Evolutionary conservation across 2,888 invertebrate genomes (phyloP).

Genomic region (Caenorhabditis sp.): DNA sequence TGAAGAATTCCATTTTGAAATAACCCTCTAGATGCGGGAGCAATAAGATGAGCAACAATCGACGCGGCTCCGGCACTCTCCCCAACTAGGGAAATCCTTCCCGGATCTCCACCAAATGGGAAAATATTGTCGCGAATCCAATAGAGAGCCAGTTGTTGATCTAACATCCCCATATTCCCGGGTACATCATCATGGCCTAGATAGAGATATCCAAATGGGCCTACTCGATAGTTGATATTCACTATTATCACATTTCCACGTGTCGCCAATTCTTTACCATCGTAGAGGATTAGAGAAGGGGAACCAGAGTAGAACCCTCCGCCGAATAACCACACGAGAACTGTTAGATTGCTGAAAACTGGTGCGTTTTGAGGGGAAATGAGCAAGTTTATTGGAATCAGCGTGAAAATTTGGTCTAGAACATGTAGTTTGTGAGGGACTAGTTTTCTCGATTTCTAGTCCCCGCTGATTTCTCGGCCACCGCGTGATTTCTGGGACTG

Average conservation of each 20-base stretch:
- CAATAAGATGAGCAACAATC: conserved; percentile 78
- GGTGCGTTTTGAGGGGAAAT: too few relatives aligned
- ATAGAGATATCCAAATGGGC: conserved; percentile 92
- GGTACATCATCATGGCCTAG: conserved; percentile 81
- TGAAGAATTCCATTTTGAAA: conserved; percentile 82
- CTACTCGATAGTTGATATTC: conserved; percentile 80
- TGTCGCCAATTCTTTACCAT: conserved; percentile 76
- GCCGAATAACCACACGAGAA: conserved; percentile 71
- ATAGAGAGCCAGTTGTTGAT: conserved; percentile 89
- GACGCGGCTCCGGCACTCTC: conserved; percentile 92
- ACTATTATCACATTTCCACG: conserved; percentile 90
- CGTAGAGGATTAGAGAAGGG: conserved; percentile 73
- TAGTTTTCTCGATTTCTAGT: too few relatives aligned
- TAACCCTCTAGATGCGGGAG: conserved; percentile 76
- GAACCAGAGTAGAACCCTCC: conserved; percentile 73
- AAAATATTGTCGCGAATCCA: conserved; percentile 92
- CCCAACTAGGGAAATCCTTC: conserved; percentile 85
- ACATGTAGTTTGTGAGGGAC: too few relatives aligned
- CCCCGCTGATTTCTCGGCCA: too few relatives aligned
- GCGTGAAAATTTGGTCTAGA: too few relatives aligned
- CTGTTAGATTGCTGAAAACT: conserved; percentile 62
- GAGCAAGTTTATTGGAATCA: too few relatives aligned
- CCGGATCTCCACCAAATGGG: conserved; percentile 88
- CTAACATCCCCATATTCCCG: conserved; percentile 90
- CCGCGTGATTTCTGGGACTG: too few relatives aligned